Conservation (phyloP, 2,888 invertebrate species). For the Lissonota sp. region DNA sequence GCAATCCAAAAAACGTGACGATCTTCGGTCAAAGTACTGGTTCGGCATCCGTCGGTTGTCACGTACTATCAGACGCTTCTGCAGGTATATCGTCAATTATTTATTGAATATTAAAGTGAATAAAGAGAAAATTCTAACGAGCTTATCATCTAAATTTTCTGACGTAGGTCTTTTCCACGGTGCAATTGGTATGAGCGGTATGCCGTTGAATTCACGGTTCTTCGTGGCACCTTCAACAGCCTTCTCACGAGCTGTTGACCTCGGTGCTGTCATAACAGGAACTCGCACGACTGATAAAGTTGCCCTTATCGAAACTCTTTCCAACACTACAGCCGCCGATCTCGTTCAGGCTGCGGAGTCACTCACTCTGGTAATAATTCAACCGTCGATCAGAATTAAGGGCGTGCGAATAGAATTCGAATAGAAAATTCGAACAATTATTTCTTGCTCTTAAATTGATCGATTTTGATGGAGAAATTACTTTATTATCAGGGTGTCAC, state of each 20-base stretch:
- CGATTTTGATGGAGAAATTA: no score
- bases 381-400: background rate
- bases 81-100: slow-evolving; percentile 64
- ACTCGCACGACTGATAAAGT: slow-evolving; percentile 68
- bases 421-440: background rate
- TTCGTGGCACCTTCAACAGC: slow-evolving; percentile 66
- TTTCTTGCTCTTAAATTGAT: no score
- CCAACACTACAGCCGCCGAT: slow-evolving; percentile 80
- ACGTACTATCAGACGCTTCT: slow-evolving; percentile 47
- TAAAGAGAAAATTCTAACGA: background rate
- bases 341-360: slow-evolving; percentile 76
- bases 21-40: slow-evolving; percentile 61
- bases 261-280: slow-evolving; percentile 79
- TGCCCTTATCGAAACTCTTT: slow-evolving; percentile 81
- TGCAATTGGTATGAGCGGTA: slow-evolving; percentile 85
- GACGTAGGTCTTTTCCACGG: slow-evolving; percentile 85
- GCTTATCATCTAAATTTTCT: background rate
- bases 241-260: slow-evolving; percentile 76
- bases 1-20: slow-evolving; percentile 59
- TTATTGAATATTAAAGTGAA: slow-evolving; percentile 50
- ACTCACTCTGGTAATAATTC: slow-evolving; percentile 56
- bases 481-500: no score
- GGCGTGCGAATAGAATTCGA: background rate
- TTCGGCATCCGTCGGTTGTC: slow-evolving; percentile 44
- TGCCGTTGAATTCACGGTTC: slow-evolving; percentile 84